Conservation (phyloP, 1,140 invertebrate genomes). For the Drosophila auraria region DNA sequence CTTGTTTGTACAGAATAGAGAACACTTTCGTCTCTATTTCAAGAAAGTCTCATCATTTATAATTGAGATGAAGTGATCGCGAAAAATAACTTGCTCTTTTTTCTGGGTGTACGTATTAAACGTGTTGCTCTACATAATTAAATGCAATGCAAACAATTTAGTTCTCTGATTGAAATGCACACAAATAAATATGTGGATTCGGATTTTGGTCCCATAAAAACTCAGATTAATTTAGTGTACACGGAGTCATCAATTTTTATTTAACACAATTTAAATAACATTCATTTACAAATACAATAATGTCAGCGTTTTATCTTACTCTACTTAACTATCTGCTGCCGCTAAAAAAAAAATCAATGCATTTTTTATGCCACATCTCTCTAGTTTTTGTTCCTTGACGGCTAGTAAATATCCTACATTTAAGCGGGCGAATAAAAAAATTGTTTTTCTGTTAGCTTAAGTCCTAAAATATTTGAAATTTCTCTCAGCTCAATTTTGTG, state of each 20-base stretch:
- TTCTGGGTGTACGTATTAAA: no score
- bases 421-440: constrained; percentile 33
- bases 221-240: constrained; percentile 35
- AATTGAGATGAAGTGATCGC: no score
- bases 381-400: constrained; percentile 13
- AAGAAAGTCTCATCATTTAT: no score
- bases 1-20: no score
- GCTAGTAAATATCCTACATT: constrained; percentile 48
- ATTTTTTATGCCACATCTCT: constrained; percentile 2
- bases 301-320: constrained; percentile 23
- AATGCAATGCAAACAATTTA: background rate
- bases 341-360: constrained; percentile 13
- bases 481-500: constrained; percentile 22
- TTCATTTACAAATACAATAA: constrained; percentile 67
- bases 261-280: constrained; percentile 74
- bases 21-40: no score
- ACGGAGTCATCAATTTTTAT: constrained; percentile 57
- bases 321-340: constrained; percentile 43
- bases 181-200: background rate
- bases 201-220: constrained; percentile 3
- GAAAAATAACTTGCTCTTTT: no score
- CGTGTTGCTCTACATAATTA: no score
- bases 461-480: constrained; percentile 53
- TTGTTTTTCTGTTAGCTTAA: constrained; percentile 30
- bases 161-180: background rate